Conservation (phyloP, 2,797 vertebrate genomes). For the Choloepus didactylus region DNA sequence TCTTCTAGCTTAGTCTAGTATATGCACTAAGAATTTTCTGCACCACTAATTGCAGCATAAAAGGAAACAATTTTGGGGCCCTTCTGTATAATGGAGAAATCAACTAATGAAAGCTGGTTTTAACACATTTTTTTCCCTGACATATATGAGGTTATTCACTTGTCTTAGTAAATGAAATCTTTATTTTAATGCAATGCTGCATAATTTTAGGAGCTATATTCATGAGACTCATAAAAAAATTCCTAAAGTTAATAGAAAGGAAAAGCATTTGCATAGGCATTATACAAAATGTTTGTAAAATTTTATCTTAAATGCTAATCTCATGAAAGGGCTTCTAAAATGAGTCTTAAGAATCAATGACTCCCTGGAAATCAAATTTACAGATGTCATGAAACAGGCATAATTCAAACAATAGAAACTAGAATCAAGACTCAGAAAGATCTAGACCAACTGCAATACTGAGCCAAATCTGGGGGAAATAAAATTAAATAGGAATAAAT, state of each 20-base stretch:
- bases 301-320: conserved; percentile 55
- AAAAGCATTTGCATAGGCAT: conserved; percentile 38
- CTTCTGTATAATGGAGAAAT: conserved; percentile 65
- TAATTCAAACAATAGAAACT: neutral
- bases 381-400: neutral
- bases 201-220: conserved; percentile 63
- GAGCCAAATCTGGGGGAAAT: neutral
- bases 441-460: neutral
- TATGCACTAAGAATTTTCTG: conserved; percentile 58
- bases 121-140: conserved; percentile 61
- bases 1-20: conserved; percentile 41
- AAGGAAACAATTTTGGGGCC: conserved; percentile 40
- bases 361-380: conserved; percentile 15
- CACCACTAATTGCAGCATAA: conserved; percentile 23
- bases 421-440: neutral
- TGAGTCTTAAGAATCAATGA: neutral
- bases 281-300: conserved; percentile 30
- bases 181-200: conserved; percentile 62
- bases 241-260: conserved; percentile 47
- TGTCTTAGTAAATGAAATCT: conserved; percentile 59
- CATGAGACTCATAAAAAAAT: conserved; percentile 60
- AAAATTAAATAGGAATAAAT: neutral
- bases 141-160: conserved; percentile 47
- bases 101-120: conserved; percentile 61
- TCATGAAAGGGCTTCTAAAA: conserved; percentile 32